A percentile compares a stretch with the other conserved stretches of the same genome.
Conservation (phyloP, 2,888 invertebrate genomes). For the Pollenia amentaria region DNA sequence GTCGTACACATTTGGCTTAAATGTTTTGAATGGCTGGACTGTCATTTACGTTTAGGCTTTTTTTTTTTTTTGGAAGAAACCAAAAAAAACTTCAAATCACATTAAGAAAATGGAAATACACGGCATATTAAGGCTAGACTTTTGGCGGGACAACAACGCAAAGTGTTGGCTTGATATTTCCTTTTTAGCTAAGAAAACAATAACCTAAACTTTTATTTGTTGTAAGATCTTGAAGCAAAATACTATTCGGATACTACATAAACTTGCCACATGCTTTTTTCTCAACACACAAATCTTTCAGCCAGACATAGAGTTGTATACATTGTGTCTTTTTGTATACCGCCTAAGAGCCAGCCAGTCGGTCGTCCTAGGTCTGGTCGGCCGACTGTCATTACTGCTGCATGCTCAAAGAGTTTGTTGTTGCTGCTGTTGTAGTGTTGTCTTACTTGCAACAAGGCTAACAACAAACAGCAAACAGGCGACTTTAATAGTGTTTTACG, state of each 20-base stretch:
- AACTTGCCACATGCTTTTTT: conserved; percentile 62
- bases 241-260: conserved; percentile 40
- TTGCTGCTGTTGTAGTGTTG: conserved; percentile 33
- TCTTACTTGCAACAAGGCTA: conserved; percentile 68
- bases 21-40: conserved; percentile 64
- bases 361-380: conserved; percentile 70
- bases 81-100: conserved; percentile 33
- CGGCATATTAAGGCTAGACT: conserved; percentile 69
- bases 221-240: conserved; percentile 46
- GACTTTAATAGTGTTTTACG: conserved; percentile 71
- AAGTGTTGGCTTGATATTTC: conserved; percentile 59
- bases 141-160: conserved; percentile 72
- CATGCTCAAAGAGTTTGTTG: conserved; percentile 26
- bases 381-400: conserved; percentile 67
- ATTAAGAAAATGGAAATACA: conserved; percentile 50
- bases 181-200: conserved; percentile 22
- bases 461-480: conserved; percentile 68
- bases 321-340: conserved; percentile 46
- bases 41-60: conserved; percentile 65
- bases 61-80: conserved; percentile 37
- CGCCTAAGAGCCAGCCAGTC: conserved; percentile 72
- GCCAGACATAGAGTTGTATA: conserved; percentile 67
- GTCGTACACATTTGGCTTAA: conserved; percentile 50
- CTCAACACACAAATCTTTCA: conserved; percentile 49
- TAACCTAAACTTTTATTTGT: conserved; percentile 29